Base-by-base conservation (phyloP, 2,888 invertebrate genomes). In the Oxyteleia sp. region DNA sequence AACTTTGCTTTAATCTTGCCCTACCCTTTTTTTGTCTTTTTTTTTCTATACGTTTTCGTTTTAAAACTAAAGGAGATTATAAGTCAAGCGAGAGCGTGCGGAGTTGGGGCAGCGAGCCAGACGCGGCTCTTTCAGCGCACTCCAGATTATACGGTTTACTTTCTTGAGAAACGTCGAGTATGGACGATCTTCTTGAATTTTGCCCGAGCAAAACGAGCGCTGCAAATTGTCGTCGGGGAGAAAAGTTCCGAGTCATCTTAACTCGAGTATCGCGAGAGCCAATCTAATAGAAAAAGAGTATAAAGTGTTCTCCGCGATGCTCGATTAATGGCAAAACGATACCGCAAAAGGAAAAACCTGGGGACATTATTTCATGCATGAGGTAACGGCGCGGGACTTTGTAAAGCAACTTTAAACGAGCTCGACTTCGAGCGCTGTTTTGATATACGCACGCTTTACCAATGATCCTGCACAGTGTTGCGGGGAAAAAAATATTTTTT, bases 231-330 rank as follows among this genome's bases (percentile, higher is more conserved):
- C 66, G 66, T 51, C 41, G 66, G 35, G 41, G 29, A 57, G 38
- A 64, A 75, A 76, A 78, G 61, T 78, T 69, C 63, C 53, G 45
- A 78, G 61, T 68, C 78, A 69, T 69, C 78, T 68, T 63, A 69
- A 78, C 78, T 78, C 18, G 18, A 78, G 78, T 69, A 69, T 63
- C 63, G 78, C 69, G 66, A 61, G 53, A 63, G 57, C 61, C 53
- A 78, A 78, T 78, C 61, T 61, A 78, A 78, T 78, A 61, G 69
- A 69, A 53, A n/a, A 55, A 78, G 61, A 53, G 45, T 43, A 57
- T 55, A 51, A 69, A 78, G 51, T 43, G 69, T 78, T 63, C 59
- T 5, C 18, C 61, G 32, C 55, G 78, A 61, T 78, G 78, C 53
- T 78, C 78, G 78, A 78, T 78, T 78, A 78, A 69, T 69, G 78